A percentile compares a stretch with the other conserved stretches of the same genome.
These are phyloP conservation scores for Myotis pilosus DNA, from an alignment of 2,797 vertebrate genomes.

Conservation along the genomic window DNA sequence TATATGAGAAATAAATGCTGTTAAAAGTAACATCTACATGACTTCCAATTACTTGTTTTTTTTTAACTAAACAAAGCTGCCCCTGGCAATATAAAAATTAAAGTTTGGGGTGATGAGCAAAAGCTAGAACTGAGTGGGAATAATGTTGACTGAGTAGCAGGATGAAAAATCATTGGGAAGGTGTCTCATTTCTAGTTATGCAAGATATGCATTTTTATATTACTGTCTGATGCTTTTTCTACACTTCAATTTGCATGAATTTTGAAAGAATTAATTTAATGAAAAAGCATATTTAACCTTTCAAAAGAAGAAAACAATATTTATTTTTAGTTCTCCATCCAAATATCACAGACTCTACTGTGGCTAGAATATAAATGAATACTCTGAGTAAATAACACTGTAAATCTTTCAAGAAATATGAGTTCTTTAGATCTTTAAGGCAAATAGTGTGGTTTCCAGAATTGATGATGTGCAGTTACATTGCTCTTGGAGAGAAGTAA, in stretches of 20 bases:
- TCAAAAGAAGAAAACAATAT: conserved; percentile 44
- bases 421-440: conserved; percentile 57
- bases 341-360: conserved; percentile 50
- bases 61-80: not conserved
- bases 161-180: conserved; percentile 11
- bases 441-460: conserved; percentile 54
- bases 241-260: conserved; percentile 33
- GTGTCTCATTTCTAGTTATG: not conserved
- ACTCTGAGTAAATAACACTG: conserved; percentile 60
- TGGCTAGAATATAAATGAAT: conserved; percentile 62
- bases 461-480: not conserved
- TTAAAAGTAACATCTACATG: not conserved
- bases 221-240: conserved; percentile 33
- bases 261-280: conserved; percentile 53
- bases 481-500: conserved; percentile 41
- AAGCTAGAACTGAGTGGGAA: not conserved
- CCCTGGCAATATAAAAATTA: not conserved
- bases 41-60: not conserved
- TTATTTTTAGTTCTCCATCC: conserved; percentile 61
- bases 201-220: conserved; percentile 54
- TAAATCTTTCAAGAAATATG: conserved; percentile 51
- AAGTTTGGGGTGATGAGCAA: not conserved
- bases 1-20: not conserved
- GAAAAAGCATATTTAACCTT: conserved; percentile 62
- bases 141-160: not conserved